Evolutionary conservation across 1,140 invertebrate genomes (phyloP), one percentile per base, ranked within the genome.

Genomic region (Drosophila dunni): DNA sequence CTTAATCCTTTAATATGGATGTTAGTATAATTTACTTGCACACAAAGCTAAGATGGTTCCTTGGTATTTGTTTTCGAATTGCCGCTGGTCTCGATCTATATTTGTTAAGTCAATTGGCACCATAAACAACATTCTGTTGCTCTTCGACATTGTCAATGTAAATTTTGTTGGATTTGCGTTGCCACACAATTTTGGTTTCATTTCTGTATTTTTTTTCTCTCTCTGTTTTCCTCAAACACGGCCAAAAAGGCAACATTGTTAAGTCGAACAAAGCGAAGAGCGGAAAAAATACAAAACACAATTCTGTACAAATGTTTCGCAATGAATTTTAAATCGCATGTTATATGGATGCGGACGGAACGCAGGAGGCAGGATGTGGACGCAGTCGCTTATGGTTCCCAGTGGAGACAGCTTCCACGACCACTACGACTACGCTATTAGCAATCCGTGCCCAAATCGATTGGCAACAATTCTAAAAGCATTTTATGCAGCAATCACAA

Each of bases 401-500:
- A 66, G 50, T 58, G 64, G 61, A 38, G 40, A 50, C 34, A 11
- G 42, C 48, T 54, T n/a, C 46, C 34, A 15, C 44, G 48, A 51
- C 58, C 48, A 60, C 68, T 51, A 56, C 42, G 51, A 20, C 42
- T 42, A 29, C 24, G 72, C 72, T 75, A 75, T 60, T 80, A 75
- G 74, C 60, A 85, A 85, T 85, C 79, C 79, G 64, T 85, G 83
- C 82, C 75, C 68, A 88, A 86, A 86, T 86, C 82, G 82, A 86
- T 86, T 86, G 83, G 79, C 82, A 86, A 83, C 82, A 85, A 82
- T 86, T 86, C 79, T 89, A 80, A 88, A 89, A 88, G 84, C 84
- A 80, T 88, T 88, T 88, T 86, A 86, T 88, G 84, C 79, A 89
- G 76, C 84, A 88, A 80, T 88, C 84, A 79, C 83, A 80, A 89